phyloP scores from a whole-genome alignment of 2,888 invertebrate species.

The Tenthredo livida region DNA sequence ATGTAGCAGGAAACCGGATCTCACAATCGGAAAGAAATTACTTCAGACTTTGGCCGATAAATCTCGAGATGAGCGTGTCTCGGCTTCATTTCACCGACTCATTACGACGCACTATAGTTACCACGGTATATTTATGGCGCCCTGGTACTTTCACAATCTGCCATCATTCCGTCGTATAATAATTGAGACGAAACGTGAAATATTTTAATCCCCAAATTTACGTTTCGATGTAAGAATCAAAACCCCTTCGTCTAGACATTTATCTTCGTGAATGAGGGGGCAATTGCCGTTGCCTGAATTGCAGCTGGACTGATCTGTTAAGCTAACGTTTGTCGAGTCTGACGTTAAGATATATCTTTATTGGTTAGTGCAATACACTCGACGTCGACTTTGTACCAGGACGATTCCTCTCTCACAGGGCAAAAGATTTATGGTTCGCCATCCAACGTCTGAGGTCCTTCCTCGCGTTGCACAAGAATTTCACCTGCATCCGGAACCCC shows the following conservation, averaged over 20 bases:
- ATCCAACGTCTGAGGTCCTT: not conserved
- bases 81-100: constrained; percentile 51
- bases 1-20: constrained; percentile 32
- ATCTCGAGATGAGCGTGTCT: constrained; percentile 44
- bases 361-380: constrained; percentile 14
- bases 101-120: constrained; percentile 59
- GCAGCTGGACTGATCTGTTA: not conserved
- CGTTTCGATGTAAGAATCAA: not conserved
- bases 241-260: not conserved
- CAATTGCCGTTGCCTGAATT: not conserved
- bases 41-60: constrained; percentile 34
- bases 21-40: constrained; percentile 49
- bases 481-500: not conserved
- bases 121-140: not conserved
- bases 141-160: not conserved
- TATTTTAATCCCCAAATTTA: not conserved
- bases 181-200: not conserved
- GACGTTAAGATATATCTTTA: constrained; percentile 28
- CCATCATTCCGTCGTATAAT: not conserved
- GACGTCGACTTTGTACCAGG: constrained; percentile 28
- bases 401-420: constrained; percentile 24
- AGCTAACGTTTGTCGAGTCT: constrained; percentile 6
- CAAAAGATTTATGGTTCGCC: constrained; percentile 36
- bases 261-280: not conserved
- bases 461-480: not conserved